Evolutionary conservation across 2,888 invertebrate genomes (phyloP), one percentile per base, ranked within the genome.

Genomic region (Lapara coniferarum): DNA sequence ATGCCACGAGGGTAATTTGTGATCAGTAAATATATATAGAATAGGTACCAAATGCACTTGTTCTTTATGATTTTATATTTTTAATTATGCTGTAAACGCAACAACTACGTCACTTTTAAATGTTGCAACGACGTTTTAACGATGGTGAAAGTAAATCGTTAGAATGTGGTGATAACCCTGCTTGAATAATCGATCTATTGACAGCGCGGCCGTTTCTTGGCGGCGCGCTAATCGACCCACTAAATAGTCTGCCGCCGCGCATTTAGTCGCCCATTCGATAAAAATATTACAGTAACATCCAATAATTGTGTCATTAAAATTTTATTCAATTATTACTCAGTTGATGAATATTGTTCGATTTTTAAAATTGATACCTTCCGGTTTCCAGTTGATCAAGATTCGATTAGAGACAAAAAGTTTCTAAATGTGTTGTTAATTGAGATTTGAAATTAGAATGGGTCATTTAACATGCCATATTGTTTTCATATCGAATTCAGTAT

Each of bases 181-280:
- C 68, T 67, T 72, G 76, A 79, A 79, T 81, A 82, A 84, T 83
- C 82, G 79, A 81, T 77, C 80, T 81, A 88, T 88, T 86, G 88
- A 86, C 85, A 83, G 78, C 73, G 78, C 81, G 77, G 77, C 77
- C 82, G 84, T 81, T 80, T 84, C 87, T 89, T 85, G 83, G 86
- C 85, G 82, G 83, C 37, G 53, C 16, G 86, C 87, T 91, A 91
- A 92, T 91, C 90, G 92, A 87, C 87, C 89, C 80, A 89, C 87
- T 89, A 88, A 89, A 89, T 77, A 82, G 81, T 73, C 73, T 77
- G 77, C 79, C 79, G 78, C 77, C 79, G 76, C 76, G 74, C 75
- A 69, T 51, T 68, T 69, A 69, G 66, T 69, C 30, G 19, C 19
- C n/a, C 10, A 66, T 66, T 8, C 66, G 10, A 12, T 19, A 12